Conservation (phyloP, 2,888 invertebrate genomes). For the Athripsodes cinereus region DNA sequence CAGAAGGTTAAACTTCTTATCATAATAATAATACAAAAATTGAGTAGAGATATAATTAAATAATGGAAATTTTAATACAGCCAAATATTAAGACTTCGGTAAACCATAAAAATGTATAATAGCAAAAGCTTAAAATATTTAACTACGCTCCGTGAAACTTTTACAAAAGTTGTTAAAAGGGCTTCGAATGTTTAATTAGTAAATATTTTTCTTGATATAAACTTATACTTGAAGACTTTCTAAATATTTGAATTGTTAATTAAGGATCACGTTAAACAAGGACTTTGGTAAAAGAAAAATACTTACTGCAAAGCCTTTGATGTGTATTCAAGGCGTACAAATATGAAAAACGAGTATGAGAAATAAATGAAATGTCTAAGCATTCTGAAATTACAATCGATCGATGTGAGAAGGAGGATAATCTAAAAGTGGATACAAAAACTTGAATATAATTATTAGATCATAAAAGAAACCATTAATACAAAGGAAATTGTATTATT, state of each 20-base stretch:
- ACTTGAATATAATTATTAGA: too few relatives aligned
- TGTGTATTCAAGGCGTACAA: neutral
- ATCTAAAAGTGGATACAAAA: too few relatives aligned
- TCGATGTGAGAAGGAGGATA: too few relatives aligned
- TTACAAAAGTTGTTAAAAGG: neutral
- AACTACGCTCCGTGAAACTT: neutral
- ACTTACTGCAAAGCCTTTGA: neutral
- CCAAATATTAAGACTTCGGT: neutral
- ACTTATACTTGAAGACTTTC: neutral
- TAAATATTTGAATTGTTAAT: neutral
- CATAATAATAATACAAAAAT: too few relatives aligned
- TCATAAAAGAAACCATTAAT: too few relatives aligned
- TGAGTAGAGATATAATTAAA: too few relatives aligned
- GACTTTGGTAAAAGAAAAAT: neutral
- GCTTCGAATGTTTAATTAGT: neutral
- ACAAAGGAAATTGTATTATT: too few relatives aligned
- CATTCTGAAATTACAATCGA: too few relatives aligned
- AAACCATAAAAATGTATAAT: neutral
- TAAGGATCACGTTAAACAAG: neutral
- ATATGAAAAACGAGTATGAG: too few relatives aligned
- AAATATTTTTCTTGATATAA: neutral
- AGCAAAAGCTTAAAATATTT: neutral
- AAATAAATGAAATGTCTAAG: too few relatives aligned
- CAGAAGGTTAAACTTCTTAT: too few relatives aligned
- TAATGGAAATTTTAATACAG: neutral